Conservation (phyloP, 1,140 invertebrate genomes). For the Leptestheria dahalacensis region DNA sequence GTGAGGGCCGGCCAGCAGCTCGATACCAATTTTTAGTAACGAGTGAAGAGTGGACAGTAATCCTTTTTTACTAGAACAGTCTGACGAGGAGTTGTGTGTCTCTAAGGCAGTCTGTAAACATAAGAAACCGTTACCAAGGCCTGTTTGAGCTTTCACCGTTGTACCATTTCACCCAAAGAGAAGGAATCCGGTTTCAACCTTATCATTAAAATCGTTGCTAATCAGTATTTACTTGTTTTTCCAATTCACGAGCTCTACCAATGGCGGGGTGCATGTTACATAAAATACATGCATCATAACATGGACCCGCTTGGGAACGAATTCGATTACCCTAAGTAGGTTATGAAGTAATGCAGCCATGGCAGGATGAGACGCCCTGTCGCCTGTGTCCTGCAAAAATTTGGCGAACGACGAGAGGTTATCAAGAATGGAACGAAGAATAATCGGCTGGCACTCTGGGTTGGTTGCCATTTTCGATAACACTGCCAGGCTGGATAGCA, state of each 20-base stretch:
- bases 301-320: neutral
- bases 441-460: conserved; percentile 40
- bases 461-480: conserved; percentile 40
- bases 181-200: too few species aligned
- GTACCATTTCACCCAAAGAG: too few species aligned
- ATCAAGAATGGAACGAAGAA: conserved; percentile 34
- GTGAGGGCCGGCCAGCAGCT: conserved; percentile 37
- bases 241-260: too few species aligned
- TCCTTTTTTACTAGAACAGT: conserved; percentile 20
- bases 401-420: conserved; percentile 34
- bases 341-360: conserved; percentile 37
- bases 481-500: conserved; percentile 31
- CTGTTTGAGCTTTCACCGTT: too few species aligned
- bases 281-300: too few species aligned
- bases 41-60: conserved; percentile 32
- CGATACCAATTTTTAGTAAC: conserved; percentile 34
- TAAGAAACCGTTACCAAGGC: neutral
- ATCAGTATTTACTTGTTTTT: too few species aligned
- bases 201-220: too few species aligned
- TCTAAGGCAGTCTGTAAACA: conserved; percentile 24
- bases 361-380: conserved; percentile 30
- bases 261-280: too few species aligned
- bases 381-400: conserved; percentile 31
- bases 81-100: conserved; percentile 16
- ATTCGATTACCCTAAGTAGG: conserved; percentile 32